Evolutionary conservation across 2,888 invertebrate genomes (phyloP), one percentile per base, ranked within the genome.

Genomic region (Ichneumoninae sp.): DNA sequence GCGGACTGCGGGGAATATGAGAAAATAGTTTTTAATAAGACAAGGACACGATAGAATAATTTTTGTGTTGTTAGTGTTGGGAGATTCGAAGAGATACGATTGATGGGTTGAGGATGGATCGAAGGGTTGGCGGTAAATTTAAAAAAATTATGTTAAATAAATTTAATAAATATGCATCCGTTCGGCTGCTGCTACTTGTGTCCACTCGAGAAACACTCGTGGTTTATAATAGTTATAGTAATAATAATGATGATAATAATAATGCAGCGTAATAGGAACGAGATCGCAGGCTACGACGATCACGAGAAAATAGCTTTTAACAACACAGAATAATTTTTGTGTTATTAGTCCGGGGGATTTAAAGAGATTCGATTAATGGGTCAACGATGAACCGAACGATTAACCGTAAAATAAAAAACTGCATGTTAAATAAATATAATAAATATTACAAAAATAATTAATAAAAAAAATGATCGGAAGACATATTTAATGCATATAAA

Each of bases 201-300:
- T 22, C 40, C 81, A 75, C 66, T 65, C 71, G 40, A 71, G 66
- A 63, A 69, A 50, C 65, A 69, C 65, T 74, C 33, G 74, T 70
- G 54, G 65, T 47, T 81, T 60, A 79, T 79, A 82, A 81, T 66
- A 75, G 57, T 69, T 36, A 78, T 65, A n/a, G 40, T 52, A 65
- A 70, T 65, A 33, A 52, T 68, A 54, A 54, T 65, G 22, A 70
- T 76, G 44, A 54, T 65, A 26, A 75, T 52, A 75, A 70, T 65
- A 26, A 47, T 78, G 36, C 40, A 65, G 54, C 19, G 66, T 4
- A 57, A 40, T 50, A 78, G 22, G 22, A 22, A 69, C 74, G 73
- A 79, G 7, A 75, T 74, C 47, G 68, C 63, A 22, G 52, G 33
- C 19, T 22, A 19, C n/a, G 44, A 16, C 8, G 33, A n/a, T 5